Percentiles rank a stretch among this genome's conserved stretches.
These are phyloP conservation scores for Tauraco hartlaubi DNA, from an alignment of 2,797 vertebrate genomes.

Conservation along the genomic window DNA sequence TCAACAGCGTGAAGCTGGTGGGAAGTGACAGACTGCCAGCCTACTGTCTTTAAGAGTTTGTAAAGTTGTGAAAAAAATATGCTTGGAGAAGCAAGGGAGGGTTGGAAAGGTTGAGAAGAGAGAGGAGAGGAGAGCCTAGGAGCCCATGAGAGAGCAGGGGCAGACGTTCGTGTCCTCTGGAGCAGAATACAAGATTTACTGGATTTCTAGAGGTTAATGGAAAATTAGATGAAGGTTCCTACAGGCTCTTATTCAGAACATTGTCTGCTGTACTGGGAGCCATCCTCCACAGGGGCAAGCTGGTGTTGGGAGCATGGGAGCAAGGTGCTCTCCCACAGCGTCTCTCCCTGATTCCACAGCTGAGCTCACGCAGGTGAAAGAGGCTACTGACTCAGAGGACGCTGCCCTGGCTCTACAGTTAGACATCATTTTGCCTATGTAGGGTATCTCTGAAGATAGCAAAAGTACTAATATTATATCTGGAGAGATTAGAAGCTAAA, in stretches of 20 bases:
- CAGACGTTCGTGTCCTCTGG: fast-evolving
- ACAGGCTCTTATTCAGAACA: background rate
- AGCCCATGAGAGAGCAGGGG: background rate
- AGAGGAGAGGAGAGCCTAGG: background rate
- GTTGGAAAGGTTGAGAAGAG: background rate
- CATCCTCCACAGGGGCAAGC: background rate
- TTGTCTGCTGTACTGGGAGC: background rate
- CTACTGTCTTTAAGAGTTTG: background rate
- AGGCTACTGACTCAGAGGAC: background rate
- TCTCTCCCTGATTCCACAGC: background rate
- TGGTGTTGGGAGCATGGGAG: background rate
- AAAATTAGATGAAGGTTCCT: background rate
- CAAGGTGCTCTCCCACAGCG: background rate
- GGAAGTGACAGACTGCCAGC: constrained; percentile 54
- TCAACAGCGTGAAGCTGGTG: background rate
- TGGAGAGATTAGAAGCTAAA: background rate
- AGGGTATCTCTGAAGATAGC: background rate
- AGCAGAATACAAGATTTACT: background rate
- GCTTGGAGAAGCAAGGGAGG: background rate
- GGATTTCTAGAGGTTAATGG: background rate
- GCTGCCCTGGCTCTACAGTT: background rate
- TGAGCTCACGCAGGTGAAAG: background rate
- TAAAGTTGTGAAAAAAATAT: background rate
- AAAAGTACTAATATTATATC: background rate
- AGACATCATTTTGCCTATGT: background rate